Evolutionary conservation across 2,888 invertebrate genomes (phyloP).

Genomic region (Ichneumoninae sp.): DNA sequence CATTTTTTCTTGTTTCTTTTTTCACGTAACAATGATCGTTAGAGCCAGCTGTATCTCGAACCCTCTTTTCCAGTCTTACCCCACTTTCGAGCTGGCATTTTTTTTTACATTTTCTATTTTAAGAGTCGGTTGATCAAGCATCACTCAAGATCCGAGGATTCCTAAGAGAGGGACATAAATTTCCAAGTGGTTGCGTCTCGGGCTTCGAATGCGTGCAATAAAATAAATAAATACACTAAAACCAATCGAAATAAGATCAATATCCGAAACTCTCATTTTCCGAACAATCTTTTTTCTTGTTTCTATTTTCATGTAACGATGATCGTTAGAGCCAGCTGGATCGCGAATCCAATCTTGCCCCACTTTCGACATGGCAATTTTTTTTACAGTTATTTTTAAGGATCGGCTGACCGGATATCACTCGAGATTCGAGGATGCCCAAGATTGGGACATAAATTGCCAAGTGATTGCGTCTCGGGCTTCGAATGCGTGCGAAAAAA

Average conservation of each 20-base stretch:
- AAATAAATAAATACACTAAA: background rate
- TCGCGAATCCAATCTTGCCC: slow-evolving; percentile 54
- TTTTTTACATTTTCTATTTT: no score
- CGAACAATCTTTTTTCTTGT: no score
- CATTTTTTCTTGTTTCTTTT: no score
- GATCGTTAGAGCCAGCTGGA: slow-evolving; percentile 50
- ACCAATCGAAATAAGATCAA: slow-evolving; percentile 13
- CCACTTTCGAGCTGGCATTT: no score
- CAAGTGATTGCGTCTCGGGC: slow-evolving; percentile 34
- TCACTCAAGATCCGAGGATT: slow-evolving; percentile 41
- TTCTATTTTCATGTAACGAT: no score
- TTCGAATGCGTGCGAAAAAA: background rate
- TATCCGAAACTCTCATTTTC: background rate
- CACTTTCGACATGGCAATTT: slow-evolving; percentile 46
- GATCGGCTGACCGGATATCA: slow-evolving; percentile 48
- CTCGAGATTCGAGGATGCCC: slow-evolving; percentile 35
- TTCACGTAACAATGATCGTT: no score
- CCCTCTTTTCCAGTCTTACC: no score
- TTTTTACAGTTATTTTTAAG: slow-evolving; percentile 4
- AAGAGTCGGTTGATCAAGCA: slow-evolving; percentile 53
- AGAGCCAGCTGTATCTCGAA: no score
- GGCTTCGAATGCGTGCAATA: background rate
- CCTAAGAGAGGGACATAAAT: slow-evolving; percentile 44
- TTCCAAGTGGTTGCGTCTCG: slow-evolving; percentile 40
- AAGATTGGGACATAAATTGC: slow-evolving; percentile 44